These are phyloP conservation scores for Hirundichthys speculiger DNA, from an alignment of 2,113 vertebrate species.

Conservation along the genomic window DNA sequence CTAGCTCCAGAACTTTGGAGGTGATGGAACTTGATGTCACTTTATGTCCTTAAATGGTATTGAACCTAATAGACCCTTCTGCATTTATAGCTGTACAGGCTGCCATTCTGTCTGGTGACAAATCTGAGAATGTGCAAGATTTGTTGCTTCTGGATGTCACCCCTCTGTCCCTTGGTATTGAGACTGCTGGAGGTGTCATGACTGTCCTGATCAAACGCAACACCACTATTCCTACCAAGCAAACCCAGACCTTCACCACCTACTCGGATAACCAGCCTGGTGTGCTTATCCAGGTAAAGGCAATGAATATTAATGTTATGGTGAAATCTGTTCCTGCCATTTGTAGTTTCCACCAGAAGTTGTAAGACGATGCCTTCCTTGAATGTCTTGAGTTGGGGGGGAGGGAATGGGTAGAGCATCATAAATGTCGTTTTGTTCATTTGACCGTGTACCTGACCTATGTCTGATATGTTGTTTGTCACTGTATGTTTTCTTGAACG, in stretches of 20 bases:
- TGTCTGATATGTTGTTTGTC: too few relatives aligned
- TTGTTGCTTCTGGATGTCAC: conserved; percentile 83
- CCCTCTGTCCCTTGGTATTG: conserved; percentile 82
- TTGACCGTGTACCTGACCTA: too few relatives aligned
- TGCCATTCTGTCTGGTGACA: conserved; percentile 83
- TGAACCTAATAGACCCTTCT: neutral
- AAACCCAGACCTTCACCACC: conserved; percentile 84
- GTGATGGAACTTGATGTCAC: too few relatives aligned
- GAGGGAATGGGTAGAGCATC: too few relatives aligned
- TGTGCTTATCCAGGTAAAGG: conserved; percentile 80
- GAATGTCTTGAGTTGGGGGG: too few relatives aligned
- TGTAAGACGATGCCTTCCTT: neutral
- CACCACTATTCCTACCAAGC: conserved; percentile 85
- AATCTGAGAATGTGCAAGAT: conserved; percentile 84
- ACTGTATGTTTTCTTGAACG: too few relatives aligned
- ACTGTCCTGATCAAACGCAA: conserved; percentile 84
- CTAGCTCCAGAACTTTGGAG: too few relatives aligned
- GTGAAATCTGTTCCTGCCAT: too few relatives aligned
- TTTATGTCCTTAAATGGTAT: neutral
- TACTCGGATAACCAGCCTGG: conserved; percentile 84
- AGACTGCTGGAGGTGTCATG: conserved; percentile 86
- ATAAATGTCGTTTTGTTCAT: too few relatives aligned
- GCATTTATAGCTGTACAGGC: conserved; percentile 78
- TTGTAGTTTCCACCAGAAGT: too few relatives aligned
- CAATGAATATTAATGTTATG: neutral